Base-by-base conservation (phyloP, 1,140 invertebrate species). In the Macrocentrus cingulum region DNA sequence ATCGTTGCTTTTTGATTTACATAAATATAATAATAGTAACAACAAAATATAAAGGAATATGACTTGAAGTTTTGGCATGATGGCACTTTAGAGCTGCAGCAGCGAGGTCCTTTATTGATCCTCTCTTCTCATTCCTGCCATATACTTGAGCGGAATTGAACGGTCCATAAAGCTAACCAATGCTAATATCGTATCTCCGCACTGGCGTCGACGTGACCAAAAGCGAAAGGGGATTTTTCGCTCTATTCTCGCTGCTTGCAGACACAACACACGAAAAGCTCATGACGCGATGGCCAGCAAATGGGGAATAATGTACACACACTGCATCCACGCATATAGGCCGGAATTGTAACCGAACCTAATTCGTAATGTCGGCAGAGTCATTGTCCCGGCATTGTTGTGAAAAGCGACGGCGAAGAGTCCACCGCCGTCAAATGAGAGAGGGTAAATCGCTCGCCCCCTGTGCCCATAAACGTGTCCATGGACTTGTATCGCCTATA, bases 131-230 rank as follows among this genome's bases (percentile, higher is more conserved):
- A n/a, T n/a, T n/a, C n/a, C 70, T 58, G 60, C 59, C 41, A 58
- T 55, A 60, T 67, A 59, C 67, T 67, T 67, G 65, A 67, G 62
- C 67, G 77, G 77, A 80, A 80, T 70, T 80, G 77, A 79, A 78
- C 75, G 77, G 74, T 70, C 75, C 76, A 80, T 79, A 80, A 80
- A 80, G 75, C 76, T 80, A 80, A 80, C 76, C 77, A 79, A 80
- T 80, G 77, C 77, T 80, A 79, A 80, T 78, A 80, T 76, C 74
- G 71, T 65, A 70, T 76, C 71, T 71, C 70, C 63, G 67, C 74
- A 76, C 67, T 69, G 73, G 75, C 75, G 74, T 71, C 65, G 70
- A 67, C 65, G 50, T 62, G 59, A 54, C 45, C 22, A 45, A 36
- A 18, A 45, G 32, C 49, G 41, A 23, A 18, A 34, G 49, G 32